These are phyloP conservation scores for Notospermus geniculatus DNA, from an alignment of 1,140 invertebrate species.

Conservation along the genomic window DNA sequence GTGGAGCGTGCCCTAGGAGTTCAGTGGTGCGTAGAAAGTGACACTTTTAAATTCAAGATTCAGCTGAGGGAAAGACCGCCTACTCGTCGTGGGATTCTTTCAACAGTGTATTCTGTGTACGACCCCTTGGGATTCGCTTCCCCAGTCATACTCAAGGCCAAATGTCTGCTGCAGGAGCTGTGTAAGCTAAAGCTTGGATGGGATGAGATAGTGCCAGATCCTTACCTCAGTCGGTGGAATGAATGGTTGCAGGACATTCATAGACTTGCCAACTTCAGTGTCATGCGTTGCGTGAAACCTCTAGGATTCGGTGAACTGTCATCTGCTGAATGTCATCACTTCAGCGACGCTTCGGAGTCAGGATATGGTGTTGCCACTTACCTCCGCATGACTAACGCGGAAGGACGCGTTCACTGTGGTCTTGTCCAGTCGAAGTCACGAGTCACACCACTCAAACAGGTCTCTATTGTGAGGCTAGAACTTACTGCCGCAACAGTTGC, in stretches of 20 bases:
- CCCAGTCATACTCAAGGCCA: slow-evolving; percentile 13
- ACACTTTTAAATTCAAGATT: not conserved
- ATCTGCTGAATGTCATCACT: slow-evolving; percentile 38
- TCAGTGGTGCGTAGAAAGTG: slow-evolving; percentile 12
- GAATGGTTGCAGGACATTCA: not conserved
- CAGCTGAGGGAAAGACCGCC: no score
- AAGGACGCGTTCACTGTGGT: slow-evolving; percentile 6
- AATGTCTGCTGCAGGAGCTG: not conserved
- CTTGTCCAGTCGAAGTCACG: slow-evolving; percentile 37
- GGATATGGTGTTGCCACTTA: no score
- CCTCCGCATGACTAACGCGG: slow-evolving; percentile 18
- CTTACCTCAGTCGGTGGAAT: not conserved
- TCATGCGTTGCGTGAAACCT: no score
- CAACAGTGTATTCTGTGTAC: not conserved
- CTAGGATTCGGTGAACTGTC: no score
- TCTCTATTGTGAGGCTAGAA: slow-evolving; percentile 57
- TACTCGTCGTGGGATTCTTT: not conserved
- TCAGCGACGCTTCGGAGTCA: slow-evolving; percentile 39
- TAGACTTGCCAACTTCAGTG: no score
- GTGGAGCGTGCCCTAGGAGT: slow-evolving; percentile 20
- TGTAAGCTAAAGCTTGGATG: slow-evolving; percentile 12
- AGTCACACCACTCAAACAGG: slow-evolving; percentile 47
- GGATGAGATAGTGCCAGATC: slow-evolving; percentile 21
- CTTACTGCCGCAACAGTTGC: slow-evolving; percentile 52
- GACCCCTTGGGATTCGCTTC: not conserved